Evolutionary conservation across 2,888 invertebrate species (phyloP).

Genomic region (Mycogona germanica): DNA sequence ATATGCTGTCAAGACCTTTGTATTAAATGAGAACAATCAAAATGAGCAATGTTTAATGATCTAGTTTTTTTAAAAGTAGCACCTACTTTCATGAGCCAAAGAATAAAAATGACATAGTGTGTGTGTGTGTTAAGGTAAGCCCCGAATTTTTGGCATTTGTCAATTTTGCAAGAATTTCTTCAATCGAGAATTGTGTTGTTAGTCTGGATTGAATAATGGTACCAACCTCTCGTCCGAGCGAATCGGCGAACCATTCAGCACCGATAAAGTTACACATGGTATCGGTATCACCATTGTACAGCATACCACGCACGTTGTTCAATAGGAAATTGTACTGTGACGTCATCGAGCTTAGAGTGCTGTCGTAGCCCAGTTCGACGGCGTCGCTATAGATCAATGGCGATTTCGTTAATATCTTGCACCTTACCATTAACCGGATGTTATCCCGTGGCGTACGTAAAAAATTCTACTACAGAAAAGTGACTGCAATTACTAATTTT

Average conservation of each 20-base stretch:
- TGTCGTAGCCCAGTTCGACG: neutral
- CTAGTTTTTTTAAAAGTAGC: no score
- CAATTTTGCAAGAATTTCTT: no score
- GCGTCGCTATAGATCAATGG: no score
- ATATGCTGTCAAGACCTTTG: slow-evolving; percentile 3
- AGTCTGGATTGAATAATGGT: no score
- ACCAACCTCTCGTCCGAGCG: slow-evolving; percentile 6
- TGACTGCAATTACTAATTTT: neutral
- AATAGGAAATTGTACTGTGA: slow-evolving; percentile 1
- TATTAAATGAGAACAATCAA: no score
- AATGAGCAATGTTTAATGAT: no score
- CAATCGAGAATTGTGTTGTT: no score
- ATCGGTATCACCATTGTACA: slow-evolving; percentile 13
- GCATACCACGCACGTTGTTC: neutral
- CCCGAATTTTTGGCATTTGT: no score
- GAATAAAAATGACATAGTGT: no score
- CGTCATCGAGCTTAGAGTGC: neutral
- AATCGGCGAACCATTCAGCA: slow-evolving; percentile 7
- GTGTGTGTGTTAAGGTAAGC: no score
- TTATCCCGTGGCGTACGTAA: neutral
- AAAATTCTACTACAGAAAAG: neutral
- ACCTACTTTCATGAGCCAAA: no score
- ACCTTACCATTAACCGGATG: neutral
- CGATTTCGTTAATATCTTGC: no score
- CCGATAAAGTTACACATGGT: slow-evolving; percentile 12